Evolutionary conservation across 2,888 invertebrate genomes (phyloP).

Genomic region (Lottia scabra): DNA sequence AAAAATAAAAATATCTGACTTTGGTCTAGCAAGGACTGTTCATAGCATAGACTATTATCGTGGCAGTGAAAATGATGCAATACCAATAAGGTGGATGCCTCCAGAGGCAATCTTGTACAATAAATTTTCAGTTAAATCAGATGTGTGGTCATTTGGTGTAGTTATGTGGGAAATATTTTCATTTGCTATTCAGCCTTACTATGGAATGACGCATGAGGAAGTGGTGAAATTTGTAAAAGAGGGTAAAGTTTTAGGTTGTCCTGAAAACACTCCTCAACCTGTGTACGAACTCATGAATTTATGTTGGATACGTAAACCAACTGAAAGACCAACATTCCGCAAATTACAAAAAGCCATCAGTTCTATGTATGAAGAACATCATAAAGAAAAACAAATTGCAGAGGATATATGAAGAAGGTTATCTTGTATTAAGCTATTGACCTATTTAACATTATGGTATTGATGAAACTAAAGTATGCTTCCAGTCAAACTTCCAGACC

Average conservation of each 20-base stretch:
- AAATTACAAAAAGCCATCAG: slow-evolving; percentile 71
- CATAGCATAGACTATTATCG: slow-evolving; percentile 89
- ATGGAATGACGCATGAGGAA: slow-evolving; percentile 97
- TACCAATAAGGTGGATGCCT: slow-evolving; percentile 98
- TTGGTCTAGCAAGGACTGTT: slow-evolving; percentile 95
- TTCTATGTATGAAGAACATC: slow-evolving; percentile 71
- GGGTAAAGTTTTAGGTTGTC: slow-evolving; percentile 89
- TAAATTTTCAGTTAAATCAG: slow-evolving; percentile 95
- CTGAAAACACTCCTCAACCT: slow-evolving; percentile 84
- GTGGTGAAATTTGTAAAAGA: slow-evolving; percentile 94
- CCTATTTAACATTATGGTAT: no score
- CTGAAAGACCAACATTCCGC: slow-evolving; percentile 84
- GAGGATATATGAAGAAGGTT: neutral
- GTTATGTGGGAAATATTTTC: slow-evolving; percentile 97
- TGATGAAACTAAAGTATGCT: no score
- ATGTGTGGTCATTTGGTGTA: slow-evolving; percentile 97
- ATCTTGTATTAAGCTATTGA: no score
- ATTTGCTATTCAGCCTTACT: slow-evolving; percentile 95
- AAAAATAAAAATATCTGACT: slow-evolving; percentile 97
- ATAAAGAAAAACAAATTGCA: slow-evolving; percentile 25
- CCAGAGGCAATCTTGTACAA: slow-evolving; percentile 95
- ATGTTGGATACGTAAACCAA: slow-evolving; percentile 91
- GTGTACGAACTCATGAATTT: slow-evolving; percentile 93
- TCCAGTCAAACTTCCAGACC: no score
- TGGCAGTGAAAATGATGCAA: slow-evolving; percentile 80